These are phyloP conservation scores for Griposia aprilina DNA, from an alignment of 2,888 invertebrate genomes.

Conservation along the genomic window DNA sequence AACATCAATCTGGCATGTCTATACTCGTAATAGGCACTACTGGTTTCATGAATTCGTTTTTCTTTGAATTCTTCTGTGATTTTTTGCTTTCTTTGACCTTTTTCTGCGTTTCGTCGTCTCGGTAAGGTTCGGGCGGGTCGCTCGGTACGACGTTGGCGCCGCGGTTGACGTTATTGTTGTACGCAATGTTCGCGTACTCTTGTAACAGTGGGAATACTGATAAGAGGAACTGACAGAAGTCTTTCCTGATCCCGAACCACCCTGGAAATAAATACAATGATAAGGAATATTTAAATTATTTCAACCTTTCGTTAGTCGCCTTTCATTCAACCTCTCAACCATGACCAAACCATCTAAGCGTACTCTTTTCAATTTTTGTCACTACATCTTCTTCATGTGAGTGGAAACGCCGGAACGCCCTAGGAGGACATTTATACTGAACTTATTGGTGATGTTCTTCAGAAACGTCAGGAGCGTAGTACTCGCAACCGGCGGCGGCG, in stretches of 20 bases:
- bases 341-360: background rate
- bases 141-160: slow-evolving; percentile 79
- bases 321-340: background rate
- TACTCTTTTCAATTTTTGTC: background rate
- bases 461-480: background rate
- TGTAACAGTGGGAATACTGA: slow-evolving; percentile 98
- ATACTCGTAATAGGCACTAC: slow-evolving; percentile 97
- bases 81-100: slow-evolving; percentile 91
- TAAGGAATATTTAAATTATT: background rate
- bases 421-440: background rate
- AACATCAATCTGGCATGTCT: slow-evolving; percentile 96
- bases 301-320: background rate
- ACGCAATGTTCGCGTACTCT: slow-evolving; percentile 99
- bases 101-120: slow-evolving; percentile 84
- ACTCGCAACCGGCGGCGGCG: background rate
- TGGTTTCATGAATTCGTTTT: slow-evolving; percentile 95
- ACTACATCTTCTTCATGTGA: background rate
- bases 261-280: slow-evolving; percentile 88
- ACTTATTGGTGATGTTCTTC: background rate
- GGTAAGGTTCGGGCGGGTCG: slow-evolving; percentile 87
- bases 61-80: slow-evolving; percentile 92
- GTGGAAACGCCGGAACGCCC: background rate
- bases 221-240: slow-evolving; percentile 98
- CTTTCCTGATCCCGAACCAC: slow-evolving; percentile 99
- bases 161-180: slow-evolving; percentile 92